Conservation (phyloP, 2,888 invertebrate genomes). For the Drosophila merina region DNA sequence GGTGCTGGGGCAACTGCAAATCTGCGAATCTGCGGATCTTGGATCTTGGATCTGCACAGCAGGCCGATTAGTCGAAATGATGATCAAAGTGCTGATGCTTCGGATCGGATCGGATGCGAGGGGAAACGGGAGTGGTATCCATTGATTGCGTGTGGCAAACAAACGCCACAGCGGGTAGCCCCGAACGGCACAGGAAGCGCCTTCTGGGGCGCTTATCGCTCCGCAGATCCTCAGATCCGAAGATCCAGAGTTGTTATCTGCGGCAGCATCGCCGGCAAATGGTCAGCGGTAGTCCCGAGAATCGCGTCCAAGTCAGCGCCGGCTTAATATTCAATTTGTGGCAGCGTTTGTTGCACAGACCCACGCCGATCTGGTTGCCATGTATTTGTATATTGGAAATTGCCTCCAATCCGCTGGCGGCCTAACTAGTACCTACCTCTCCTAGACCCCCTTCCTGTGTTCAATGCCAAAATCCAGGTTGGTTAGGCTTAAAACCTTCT, state of each 20-base stretch:
- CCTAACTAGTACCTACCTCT: conserved; percentile 49
- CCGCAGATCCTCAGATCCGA: background rate
- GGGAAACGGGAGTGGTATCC: conserved; percentile 25
- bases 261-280: conserved; percentile 45
- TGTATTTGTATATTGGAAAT: conserved; percentile 73
- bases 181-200: conserved; percentile 62
- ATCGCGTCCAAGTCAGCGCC: conserved; percentile 43
- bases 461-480: conserved; percentile 12
- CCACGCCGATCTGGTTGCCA: conserved; percentile 32
- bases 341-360: conserved; percentile 64
- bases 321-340: conserved; percentile 77
- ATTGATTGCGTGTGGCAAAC: conserved; percentile 75
- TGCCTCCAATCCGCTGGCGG: conserved; percentile 39
- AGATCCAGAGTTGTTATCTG: conserved; percentile 58
- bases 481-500: conserved; percentile 3
- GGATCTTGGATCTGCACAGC: conserved; percentile 65
- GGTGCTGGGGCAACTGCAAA: background rate
- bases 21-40: conserved; percentile 16
- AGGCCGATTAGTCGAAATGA: conserved; percentile 75
- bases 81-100: conserved; percentile 74
- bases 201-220: conserved; percentile 59
- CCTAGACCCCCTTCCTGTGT: background rate
- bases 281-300: conserved; percentile 21
- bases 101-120: conserved; percentile 23
- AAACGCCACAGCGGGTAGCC: conserved; percentile 24